A percentile compares a stretch with the other conserved stretches of the same genome.
Conservation (phyloP, 2,113 vertebrate species). For the Pygathrix nemaeus region DNA sequence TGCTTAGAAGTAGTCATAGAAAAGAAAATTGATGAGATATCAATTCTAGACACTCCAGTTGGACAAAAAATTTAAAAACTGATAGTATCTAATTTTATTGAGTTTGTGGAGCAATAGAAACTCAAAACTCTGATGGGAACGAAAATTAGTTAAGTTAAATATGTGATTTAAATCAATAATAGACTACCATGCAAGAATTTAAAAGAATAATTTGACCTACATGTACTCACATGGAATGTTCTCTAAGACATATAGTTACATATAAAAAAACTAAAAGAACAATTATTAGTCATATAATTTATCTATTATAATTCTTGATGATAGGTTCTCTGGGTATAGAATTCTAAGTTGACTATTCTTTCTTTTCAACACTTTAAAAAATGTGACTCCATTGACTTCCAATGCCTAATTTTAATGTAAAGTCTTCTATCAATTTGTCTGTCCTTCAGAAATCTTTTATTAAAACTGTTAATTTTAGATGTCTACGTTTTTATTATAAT, state of each 20-base stretch:
- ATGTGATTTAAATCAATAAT: background rate
- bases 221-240: background rate
- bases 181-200: background rate
- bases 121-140: background rate
- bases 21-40: background rate
- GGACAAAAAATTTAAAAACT: background rate
- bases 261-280: background rate
- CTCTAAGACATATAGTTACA: background rate
- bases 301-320: background rate
- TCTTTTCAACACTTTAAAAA: background rate
- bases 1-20: background rate
- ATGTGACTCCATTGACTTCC: background rate
- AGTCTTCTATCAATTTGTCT: background rate
- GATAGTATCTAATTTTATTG: background rate
- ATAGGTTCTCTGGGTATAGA: background rate
- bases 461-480: background rate
- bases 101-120: background rate
- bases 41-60: background rate
- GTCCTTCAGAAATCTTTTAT: background rate
- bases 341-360: background rate
- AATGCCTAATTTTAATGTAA: background rate
- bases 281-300: background rate
- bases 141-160: background rate
- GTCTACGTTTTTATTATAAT: background rate
- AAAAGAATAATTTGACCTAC: background rate